Evolutionary conservation across 2,797 vertebrate species (phyloP).

Genomic region (Peromyscus eremicus): DNA sequence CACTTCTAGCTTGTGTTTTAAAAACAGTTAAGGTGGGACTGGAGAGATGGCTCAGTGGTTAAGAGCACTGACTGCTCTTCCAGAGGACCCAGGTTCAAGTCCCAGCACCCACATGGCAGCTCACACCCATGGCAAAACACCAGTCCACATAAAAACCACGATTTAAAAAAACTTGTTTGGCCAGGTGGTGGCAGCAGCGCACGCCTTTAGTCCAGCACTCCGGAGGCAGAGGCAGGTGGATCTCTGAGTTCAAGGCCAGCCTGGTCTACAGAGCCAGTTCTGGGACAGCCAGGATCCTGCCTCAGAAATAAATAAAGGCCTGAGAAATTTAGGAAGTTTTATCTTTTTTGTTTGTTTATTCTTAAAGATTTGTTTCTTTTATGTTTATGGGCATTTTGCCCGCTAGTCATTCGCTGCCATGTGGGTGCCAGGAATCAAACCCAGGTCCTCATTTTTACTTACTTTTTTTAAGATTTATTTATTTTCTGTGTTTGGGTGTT

Average conservation of each 20-base stretch:
- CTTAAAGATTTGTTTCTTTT: neutral
- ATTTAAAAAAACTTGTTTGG: too few species aligned
- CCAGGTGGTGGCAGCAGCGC: too few species aligned
- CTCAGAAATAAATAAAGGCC: neutral
- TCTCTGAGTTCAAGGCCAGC: too few species aligned
- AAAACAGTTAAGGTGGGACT: too few species aligned
- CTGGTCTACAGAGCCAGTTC: neutral
- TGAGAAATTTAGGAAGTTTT: neutral
- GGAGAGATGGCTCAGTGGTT: too few species aligned
- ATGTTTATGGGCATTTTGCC: neutral
- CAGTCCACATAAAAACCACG: too few species aligned
- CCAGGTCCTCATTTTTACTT: neutral
- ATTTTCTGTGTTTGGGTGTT: neutral
- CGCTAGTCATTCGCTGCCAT: neutral
- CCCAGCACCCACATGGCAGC: too few species aligned
- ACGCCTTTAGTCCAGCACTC: too few species aligned
- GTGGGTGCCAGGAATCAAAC: neutral
- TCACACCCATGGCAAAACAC: too few species aligned
- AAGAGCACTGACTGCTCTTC: too few species aligned
- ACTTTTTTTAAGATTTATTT: neutral
- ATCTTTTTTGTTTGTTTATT: neutral
- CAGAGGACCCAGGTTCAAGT: too few species aligned
- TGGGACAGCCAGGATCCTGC: neutral
- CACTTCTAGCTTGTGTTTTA: neutral
- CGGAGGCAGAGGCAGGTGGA: too few species aligned